Evolutionary conservation across 1,140 invertebrate genomes (phyloP).

Genomic region (Ctenoplectra terminalis): DNA sequence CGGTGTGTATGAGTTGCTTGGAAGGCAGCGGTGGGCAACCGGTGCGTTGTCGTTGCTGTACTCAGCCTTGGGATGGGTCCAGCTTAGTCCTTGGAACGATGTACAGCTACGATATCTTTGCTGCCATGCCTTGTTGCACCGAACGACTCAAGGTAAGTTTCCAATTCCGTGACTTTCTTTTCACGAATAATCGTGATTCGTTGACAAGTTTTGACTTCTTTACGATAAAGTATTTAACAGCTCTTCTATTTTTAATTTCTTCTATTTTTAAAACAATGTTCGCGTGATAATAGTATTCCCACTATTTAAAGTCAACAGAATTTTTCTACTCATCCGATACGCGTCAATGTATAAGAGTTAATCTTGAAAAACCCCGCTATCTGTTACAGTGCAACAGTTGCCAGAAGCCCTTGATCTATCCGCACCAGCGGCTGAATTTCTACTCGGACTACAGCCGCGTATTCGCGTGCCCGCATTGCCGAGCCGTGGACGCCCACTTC

Average conservation of each 20-base stretch:
- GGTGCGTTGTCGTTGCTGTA: constrained; percentile 89
- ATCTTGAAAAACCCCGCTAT: constrained; percentile 14
- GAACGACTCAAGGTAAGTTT: constrained; percentile 92
- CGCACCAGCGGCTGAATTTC: constrained; percentile 94
- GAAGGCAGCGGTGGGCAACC: constrained; percentile 89
- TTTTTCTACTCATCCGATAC: too few species aligned
- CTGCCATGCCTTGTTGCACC: constrained; percentile 96
- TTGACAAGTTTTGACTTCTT: too few species aligned
- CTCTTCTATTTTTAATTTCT: too few species aligned
- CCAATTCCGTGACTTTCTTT: neutral
- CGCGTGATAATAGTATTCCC: too few species aligned
- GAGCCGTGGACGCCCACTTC: constrained; percentile 95
- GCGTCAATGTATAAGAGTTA: too few species aligned
- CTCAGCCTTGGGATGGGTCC: constrained; percentile 95
- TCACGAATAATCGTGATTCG: too few species aligned
- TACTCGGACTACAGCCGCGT: constrained; percentile 98
- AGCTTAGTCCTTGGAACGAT: constrained; percentile 96
- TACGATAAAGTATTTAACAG: too few species aligned
- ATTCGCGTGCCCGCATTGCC: constrained; percentile 95
- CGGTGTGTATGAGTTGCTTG: constrained; percentile 96
- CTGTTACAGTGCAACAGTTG: constrained; percentile 93
- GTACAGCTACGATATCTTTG: constrained; percentile 99
- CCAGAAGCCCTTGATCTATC: constrained; percentile 92
- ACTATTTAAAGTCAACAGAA: too few species aligned
- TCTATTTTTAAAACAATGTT: too few species aligned